Evolutionary conservation across 2,888 invertebrate species (phyloP).

Genomic region (Vesta saturnalis): DNA sequence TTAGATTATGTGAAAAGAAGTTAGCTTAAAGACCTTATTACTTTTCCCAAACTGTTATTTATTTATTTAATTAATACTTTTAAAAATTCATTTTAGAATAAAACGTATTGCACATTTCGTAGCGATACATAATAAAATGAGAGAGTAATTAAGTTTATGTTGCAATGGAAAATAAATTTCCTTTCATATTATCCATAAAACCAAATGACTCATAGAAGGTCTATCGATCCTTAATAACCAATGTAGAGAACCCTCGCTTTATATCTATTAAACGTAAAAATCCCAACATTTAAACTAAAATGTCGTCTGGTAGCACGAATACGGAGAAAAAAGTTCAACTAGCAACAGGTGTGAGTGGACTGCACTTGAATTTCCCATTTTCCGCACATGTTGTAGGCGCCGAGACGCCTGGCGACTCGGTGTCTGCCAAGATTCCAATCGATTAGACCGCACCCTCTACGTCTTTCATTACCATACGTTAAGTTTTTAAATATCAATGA

Average conservation of each 20-base stretch:
- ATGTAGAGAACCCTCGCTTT: constrained; percentile 1
- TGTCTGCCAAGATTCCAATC: constrained; percentile 49
- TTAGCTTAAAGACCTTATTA: no score
- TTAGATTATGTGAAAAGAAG: no score
- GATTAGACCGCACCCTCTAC: constrained; percentile 44
- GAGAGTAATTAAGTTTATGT: no score
- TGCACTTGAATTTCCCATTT: constrained; percentile 40
- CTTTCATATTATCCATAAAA: no score
- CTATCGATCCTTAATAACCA: neutral
- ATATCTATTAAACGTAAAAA: constrained; percentile 5
- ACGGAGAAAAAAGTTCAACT: constrained; percentile 5
- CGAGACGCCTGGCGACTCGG: constrained; percentile 45
- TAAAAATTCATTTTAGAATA: no score
- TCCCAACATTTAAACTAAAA: neutral
- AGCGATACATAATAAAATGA: no score
- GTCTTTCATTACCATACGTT: constrained; percentile 20
- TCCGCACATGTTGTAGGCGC: constrained; percentile 41
- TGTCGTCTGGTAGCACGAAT: neutral
- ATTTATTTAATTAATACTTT: no score
- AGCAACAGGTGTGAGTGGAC: constrained; percentile 47
- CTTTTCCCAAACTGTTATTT: no score
- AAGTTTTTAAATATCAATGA: neutral
- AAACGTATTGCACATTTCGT: no score
- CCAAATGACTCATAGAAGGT: neutral
- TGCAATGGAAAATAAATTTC: no score